phyloP scores from a whole-genome alignment of 1,140 invertebrate species.

The Scaptomyza graminum region DNA sequence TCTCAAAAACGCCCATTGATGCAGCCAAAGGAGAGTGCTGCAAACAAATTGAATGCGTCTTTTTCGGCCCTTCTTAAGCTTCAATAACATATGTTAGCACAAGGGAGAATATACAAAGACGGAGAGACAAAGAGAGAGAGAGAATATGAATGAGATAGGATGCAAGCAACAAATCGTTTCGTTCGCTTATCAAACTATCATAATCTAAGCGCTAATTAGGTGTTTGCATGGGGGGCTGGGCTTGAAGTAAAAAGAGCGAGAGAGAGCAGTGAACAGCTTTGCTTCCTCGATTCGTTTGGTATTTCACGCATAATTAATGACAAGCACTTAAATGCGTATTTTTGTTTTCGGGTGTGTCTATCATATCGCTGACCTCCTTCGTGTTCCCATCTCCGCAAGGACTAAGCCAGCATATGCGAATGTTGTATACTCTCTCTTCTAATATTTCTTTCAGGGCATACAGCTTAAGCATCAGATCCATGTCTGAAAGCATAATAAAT shows the following conservation, averaged over 20 bases:
- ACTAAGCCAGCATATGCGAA: neutral
- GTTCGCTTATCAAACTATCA: constrained; percentile 57
- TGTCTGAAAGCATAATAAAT: neutral
- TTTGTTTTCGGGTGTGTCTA: neutral
- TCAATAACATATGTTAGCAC: neutral
- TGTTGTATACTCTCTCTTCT: neutral
- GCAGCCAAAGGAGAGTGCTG: no score
- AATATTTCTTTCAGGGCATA: no score
- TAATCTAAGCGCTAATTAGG: constrained; percentile 70
- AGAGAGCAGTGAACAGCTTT: constrained; percentile 13
- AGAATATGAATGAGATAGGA: neutral
- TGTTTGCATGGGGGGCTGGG: neutral
- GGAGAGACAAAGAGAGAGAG: neutral
- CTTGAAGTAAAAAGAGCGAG: neutral
- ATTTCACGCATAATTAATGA: constrained; percentile 69
- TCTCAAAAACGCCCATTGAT: neutral
- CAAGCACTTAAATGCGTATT: constrained; percentile 56
- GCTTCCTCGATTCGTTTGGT: constrained; percentile 7
- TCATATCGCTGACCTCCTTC: constrained; percentile 12
- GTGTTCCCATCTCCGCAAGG: neutral
- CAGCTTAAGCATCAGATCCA: no score
- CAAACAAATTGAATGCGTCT: constrained; percentile 1
- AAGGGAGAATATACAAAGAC: no score
- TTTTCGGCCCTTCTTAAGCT: no score
- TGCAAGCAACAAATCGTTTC: neutral